These are phyloP conservation scores for Tribolium castaneum DNA, from an alignment of 1,140 invertebrate genomes.

Conservation along the genomic window DNA sequence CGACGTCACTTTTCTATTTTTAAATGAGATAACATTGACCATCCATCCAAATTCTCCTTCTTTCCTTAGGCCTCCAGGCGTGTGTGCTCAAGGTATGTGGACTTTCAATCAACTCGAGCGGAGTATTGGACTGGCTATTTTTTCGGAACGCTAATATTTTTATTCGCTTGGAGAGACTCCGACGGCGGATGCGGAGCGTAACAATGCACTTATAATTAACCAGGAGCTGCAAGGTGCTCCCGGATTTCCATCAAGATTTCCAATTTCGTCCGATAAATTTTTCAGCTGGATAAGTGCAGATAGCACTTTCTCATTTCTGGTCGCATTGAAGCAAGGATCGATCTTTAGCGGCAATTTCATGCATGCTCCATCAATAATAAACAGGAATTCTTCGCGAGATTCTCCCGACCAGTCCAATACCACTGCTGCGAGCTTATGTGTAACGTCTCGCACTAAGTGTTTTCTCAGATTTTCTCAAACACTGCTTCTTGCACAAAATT, in stretches of 20 bases:
- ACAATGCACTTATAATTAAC: too few species aligned
- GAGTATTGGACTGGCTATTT: conserved; percentile 35
- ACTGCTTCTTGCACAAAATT: conserved; percentile 13
- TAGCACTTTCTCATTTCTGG: conserved; percentile 10
- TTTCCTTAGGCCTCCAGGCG: conserved; percentile 11
- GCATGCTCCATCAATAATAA: conserved; percentile 3
- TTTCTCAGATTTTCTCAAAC: neutral
- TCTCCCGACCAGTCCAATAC: conserved; percentile 4
- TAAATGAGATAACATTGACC: conserved; percentile 48
- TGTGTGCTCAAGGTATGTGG: conserved; percentile 46
- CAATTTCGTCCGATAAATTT: conserved; percentile 25
- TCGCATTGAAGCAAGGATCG: neutral
- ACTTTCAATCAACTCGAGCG: conserved; percentile 31
- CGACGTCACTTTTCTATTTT: conserved; percentile 62
- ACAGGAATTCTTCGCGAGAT: neutral
- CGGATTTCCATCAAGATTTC: neutral
- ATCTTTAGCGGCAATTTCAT: conserved; percentile 10
- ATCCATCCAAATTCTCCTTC: conserved; percentile 20
- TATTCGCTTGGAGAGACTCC: too few species aligned
- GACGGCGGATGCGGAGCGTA: too few species aligned
- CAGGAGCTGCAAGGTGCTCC: neutral
- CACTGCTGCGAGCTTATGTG: neutral
- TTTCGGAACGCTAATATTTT: neutral
- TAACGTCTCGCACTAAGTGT: conserved; percentile 27
- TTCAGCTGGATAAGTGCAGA: conserved; percentile 26